These are phyloP conservation scores for Luscinia megarhynchos DNA, from an alignment of 2,797 vertebrate genomes.

Conservation along the genomic window DNA sequence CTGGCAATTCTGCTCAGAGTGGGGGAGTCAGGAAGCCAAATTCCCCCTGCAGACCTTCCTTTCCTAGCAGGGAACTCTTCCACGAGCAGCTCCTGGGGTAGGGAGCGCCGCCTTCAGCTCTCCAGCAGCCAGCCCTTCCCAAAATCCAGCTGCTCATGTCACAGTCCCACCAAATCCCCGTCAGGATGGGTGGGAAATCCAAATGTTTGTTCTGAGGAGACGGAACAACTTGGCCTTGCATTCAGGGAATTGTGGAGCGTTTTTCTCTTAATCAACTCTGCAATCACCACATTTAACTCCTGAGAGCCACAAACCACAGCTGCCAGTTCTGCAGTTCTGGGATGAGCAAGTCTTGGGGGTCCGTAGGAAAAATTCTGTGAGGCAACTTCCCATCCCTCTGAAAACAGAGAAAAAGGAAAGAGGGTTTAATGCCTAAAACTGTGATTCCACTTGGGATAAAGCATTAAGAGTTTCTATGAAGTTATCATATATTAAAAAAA, in stretches of 20 bases:
- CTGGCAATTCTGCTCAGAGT: accelerated
- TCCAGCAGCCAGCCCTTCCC: neutral
- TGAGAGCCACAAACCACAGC: neutral
- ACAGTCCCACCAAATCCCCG: accelerated
- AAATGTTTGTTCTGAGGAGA: accelerated
- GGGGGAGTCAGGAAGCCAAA: neutral
- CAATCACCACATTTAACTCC: neutral
- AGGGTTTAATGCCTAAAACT: neutral
- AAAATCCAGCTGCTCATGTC: accelerated
- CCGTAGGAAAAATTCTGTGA: neutral
- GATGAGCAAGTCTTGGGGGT: neutral
- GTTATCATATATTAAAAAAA: slow-evolving; percentile 11
- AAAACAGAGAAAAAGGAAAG: neutral
- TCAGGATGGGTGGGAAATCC: neutral
- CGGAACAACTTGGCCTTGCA: accelerated
- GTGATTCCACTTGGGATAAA: neutral
- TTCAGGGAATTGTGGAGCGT: accelerated
- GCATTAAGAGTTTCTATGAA: slow-evolving; percentile 16
- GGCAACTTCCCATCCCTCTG: neutral
- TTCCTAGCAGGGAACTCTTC: neutral
- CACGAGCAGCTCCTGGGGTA: accelerated
- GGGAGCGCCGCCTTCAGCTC: neutral
- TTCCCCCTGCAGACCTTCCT: accelerated
- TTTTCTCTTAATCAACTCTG: neutral
- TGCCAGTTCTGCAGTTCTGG: neutral